Evolutionary conservation across 2,797 vertebrate species (phyloP), one percentile per base, ranked within the genome.

Genomic region (Phoeniculus purpureus): DNA sequence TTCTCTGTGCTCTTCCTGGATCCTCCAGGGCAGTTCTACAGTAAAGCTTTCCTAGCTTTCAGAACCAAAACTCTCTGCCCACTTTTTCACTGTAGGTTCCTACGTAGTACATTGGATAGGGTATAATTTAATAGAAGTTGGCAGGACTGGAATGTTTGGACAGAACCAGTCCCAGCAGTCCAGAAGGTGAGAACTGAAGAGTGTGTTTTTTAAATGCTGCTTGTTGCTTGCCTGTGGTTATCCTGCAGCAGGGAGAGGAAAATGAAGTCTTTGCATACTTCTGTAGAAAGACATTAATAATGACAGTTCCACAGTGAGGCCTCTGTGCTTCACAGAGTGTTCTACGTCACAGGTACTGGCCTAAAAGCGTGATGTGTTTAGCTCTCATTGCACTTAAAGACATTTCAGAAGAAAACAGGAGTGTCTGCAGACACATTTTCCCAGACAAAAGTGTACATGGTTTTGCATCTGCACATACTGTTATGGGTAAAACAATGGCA

Each of bases 41-140:
- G 1, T 55, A 56, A 66, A 91, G 62, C 68, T 87, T 85, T 93
- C 60, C 54, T 73, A 50, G 26, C 62, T 58, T 68, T 25, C 11
- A 65, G 77, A 93, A 82, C 45, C 23, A 55, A 51, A 50, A 62
- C 56, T 20, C 48, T 56, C 55, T 76, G 40, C 8, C 43, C 26
- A 47, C 16, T 12, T 72, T 87, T 86, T 72, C 56, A 45, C 32
- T 37, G 67, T 43, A 87, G 73, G 34, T 90, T 95, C 55, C 67
- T 94, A 34, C 90, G 43, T 80, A 73, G 34, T 67, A 56, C 55
- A 66, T 51, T 84, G 85, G 56, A 62, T 54, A 60, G 66, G 58
- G 87, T 58, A 48, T 66, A 80, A 74, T 40, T 86, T 95, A 50
- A 62, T 61, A 71, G 65, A 91, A 90, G 55, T 93, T 92, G 91